Percentiles rank a stretch among this genome's conserved stretches.
These are phyloP conservation scores for Heliconius charithonia DNA, from an alignment of 2,888 invertebrate genomes.

Conservation along the genomic window DNA sequence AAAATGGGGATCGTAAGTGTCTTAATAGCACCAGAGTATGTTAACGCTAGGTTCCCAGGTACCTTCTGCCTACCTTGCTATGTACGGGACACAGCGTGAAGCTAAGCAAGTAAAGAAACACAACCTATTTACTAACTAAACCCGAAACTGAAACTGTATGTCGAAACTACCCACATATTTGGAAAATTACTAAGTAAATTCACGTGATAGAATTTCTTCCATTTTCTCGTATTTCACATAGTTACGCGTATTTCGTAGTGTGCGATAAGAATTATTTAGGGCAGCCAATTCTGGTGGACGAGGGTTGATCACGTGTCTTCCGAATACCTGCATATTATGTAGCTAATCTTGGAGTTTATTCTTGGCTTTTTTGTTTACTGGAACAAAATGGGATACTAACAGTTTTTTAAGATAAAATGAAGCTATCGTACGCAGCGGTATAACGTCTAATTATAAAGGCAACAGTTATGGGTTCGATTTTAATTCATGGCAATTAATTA, in stretches of 20 bases:
- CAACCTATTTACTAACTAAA: not conserved
- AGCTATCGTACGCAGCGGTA: too few species aligned
- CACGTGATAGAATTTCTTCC: slow-evolving; percentile 28
- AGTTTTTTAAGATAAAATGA: too few species aligned
- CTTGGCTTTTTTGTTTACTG: not conserved
- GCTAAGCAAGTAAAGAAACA: not conserved
- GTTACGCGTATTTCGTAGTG: slow-evolving; percentile 23
- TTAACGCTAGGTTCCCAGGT: too few species aligned
- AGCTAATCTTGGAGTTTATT: slow-evolving; percentile 15
- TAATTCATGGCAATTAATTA: too few species aligned
- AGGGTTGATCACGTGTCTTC: slow-evolving; percentile 33
- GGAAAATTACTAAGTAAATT: slow-evolving; percentile 28
- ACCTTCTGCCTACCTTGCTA: too few species aligned
- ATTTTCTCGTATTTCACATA: slow-evolving; percentile 38
- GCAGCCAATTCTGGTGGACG: slow-evolving; percentile 29
- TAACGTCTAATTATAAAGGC: too few species aligned
- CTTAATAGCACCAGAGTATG: too few species aligned
- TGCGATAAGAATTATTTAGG: slow-evolving; percentile 33
- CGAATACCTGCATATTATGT: slow-evolving; percentile 32
- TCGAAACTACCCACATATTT: slow-evolving; percentile 14
- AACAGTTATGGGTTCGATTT: too few species aligned
- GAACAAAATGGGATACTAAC: not conserved
- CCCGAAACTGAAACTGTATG: not conserved
- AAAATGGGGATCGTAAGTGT: too few species aligned
- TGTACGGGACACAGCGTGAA: not conserved